Base-by-base conservation (phyloP, 2,113 vertebrate species). In the Hiodon alosoides region DNA sequence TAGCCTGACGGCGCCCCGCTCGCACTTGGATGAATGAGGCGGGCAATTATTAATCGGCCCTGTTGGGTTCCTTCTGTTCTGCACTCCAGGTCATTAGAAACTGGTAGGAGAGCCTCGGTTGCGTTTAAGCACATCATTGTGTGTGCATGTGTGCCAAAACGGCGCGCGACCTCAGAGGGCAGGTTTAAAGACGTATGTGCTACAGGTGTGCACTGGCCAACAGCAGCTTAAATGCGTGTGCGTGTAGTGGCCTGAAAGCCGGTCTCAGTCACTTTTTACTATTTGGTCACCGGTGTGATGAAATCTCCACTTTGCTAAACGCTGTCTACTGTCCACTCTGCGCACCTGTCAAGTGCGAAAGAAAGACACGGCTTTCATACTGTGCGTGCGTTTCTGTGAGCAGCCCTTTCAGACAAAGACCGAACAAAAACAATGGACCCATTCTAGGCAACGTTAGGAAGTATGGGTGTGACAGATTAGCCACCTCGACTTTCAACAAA, bases 31-130 rank as follows among this genome's bases (percentile, higher is more conserved):
- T 86, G 82, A 87, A 85, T 82, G 86, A 89, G 82, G 82, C 81
- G 81, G 87, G 84, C 86, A 91, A 90, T 90, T 84, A 91, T 90
- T 90, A 86, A 87, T 87, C 78, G 81, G 76, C 81, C 86, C 83
- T 85, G 81, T 82, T 71, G 86, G 88, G 87, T 81, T 77, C 80
- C 79, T 61, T 31, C 57, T 9, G 50, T 17, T 67, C 67, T 14
- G 78, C 83, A 82, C 83, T 82, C 83, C 85, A 83, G 83, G 77
- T 81, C 79, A 71, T 78, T 75, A 75, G 66, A 77, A 81, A 78
- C 71, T 82, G 81, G 81, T 83, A 78, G 78, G 76, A 79, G 74
- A 81, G 83, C 78, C 81, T 48, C 61, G 79, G 79, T 79, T 79
- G 81, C 79, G 85, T 80, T 87, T 83, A 83, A 82, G 85, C 85